phyloP scores from a whole-genome alignment of 64 coral and sea anemone species.

The Porites australiensis region DNA sequence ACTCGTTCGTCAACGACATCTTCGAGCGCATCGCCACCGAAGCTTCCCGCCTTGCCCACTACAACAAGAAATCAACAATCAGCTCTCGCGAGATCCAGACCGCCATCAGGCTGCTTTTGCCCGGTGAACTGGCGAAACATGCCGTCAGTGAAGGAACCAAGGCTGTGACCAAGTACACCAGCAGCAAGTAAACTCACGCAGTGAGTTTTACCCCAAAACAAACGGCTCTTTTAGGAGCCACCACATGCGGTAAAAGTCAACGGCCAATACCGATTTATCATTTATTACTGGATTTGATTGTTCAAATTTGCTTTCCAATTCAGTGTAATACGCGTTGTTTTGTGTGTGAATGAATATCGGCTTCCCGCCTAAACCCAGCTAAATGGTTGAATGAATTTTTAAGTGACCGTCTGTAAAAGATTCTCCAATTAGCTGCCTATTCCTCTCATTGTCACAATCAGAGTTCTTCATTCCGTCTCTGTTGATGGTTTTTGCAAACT shows the following conservation, averaged over 20 bases:
- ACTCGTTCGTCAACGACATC: constrained; percentile 85
- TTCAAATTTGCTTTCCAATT: neutral
- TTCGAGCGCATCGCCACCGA: constrained; percentile 80
- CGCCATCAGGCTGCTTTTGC: constrained; percentile 49
- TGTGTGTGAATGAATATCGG: neutral
- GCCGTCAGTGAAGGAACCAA: constrained; percentile 57
- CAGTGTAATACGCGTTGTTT: no score
- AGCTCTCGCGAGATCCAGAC: constrained; percentile 59
- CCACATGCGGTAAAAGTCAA: neutral
- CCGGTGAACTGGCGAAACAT: constrained; percentile 52
- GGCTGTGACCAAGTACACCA: constrained; percentile 45
- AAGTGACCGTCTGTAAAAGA: no score
- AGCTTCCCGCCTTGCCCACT: constrained; percentile 61
- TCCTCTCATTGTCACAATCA: no score
- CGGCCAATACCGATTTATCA: neutral
- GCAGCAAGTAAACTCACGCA: constrained; percentile 38
- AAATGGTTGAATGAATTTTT: neutral
- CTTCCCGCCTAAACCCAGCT: neutral
- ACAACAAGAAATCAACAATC: constrained; percentile 70
- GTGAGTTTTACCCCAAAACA: constrained; percentile 4
- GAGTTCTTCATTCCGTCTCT: no score
- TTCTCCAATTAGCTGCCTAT: no score
- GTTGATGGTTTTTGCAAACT: no score
- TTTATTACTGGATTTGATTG: neutral
- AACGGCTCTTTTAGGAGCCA: constrained; percentile 36